phyloP scores from a whole-genome alignment of 2,797 vertebrate species.

The Cheirogaleus major region DNA sequence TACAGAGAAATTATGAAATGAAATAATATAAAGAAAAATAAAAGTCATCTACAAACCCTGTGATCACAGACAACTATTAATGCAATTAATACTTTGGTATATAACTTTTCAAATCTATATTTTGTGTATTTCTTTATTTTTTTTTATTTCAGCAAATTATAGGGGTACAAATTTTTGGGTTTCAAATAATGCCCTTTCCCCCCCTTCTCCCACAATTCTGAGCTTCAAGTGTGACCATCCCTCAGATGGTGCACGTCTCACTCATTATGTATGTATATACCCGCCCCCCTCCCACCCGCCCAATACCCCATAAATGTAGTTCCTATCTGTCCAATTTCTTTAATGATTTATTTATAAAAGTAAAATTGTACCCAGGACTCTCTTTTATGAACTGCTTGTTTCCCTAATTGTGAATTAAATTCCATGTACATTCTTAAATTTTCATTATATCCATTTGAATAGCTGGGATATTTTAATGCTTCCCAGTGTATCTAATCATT shows the following conservation, averaged over 20 bases:
- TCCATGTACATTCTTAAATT: background rate
- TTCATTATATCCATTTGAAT: background rate
- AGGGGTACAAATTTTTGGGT: no score
- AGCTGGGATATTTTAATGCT: background rate
- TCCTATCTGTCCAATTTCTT: no score
- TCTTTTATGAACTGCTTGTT: background rate
- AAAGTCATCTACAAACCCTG: background rate
- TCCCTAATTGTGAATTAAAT: background rate
- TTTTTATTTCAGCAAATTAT: no score
- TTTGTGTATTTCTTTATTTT: background rate
- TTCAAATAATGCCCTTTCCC: no score
- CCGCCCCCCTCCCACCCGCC: no score
- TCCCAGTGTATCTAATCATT: background rate
- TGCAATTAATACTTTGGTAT: background rate
- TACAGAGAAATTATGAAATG: background rate
- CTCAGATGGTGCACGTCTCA: no score
- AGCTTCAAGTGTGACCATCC: no score
- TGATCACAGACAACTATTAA: background rate
- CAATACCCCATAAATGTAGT: no score
- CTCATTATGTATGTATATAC: no score
- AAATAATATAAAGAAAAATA: background rate
- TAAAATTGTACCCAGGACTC: background rate
- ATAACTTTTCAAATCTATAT: background rate
- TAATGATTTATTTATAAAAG: background rate
- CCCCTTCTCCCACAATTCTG: no score